Base-by-base conservation (phyloP, 2,113 vertebrate species). In the Terrapene triunguis region DNA sequence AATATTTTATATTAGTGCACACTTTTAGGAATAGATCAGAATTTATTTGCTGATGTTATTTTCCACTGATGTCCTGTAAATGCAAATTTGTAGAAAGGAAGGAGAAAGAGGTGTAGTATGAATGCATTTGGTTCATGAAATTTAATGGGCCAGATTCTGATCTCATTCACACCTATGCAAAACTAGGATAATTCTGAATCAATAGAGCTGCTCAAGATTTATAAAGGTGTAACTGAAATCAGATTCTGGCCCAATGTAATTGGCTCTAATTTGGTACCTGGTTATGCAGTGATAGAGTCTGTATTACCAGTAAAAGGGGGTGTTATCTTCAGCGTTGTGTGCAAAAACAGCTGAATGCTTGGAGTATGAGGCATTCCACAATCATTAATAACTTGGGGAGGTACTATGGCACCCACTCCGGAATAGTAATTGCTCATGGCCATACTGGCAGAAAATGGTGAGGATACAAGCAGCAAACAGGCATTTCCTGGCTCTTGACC, bases 11-110 rank as follows among this genome's bases (percentile, higher is more conserved):
- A 96, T 90, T 96, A 48, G 88, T 78, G 94, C 57, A 74, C 25
- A 94, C 85, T 94, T 98, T 97, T 92, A 90, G 94, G 80, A 97
- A 94, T 96, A 93, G 96, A 87, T 38, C 89, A 96, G 88, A 97
- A 96, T 29, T 72, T 91, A 96, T 44, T 91, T 25, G 25, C 69
- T 96, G 96, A 81, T 12, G 14, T 92, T 69, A 95, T 96, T 98
- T 98, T 87, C 84, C 87, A 76, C 59, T 96, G 93, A 88, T 93
- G 91, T 72, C 88, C 85, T 96, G 88, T 96, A 96, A 97, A 94
- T 55, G 35, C 90, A 98, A 93, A 94, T 97, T 88, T 38, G 32
- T 57, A 69, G 88, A 83, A 62, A 91, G 85, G 85, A 89, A 95
- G 50, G 87, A 90, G 95, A 83, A 42, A 38, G n/a, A 72, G 5